Evolutionary conservation across 2,797 vertebrate genomes (phyloP), one percentile per base, ranked within the genome.

Genomic region (Scyliorhinus canicula): DNA sequence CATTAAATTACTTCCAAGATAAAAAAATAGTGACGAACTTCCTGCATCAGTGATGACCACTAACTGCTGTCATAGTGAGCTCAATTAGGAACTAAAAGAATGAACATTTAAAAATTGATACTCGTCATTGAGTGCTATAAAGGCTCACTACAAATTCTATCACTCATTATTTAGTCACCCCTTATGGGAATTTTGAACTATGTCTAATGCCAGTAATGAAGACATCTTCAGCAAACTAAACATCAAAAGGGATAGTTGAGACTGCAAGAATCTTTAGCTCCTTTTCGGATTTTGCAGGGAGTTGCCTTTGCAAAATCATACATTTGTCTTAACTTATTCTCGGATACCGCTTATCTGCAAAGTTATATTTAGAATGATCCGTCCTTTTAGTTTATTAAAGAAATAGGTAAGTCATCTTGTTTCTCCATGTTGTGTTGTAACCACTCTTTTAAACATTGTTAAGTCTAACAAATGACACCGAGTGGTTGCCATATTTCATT

Each of bases 31-130:
- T 47, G 93, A 94, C 40, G 65, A 94, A 16, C 40, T 31, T 71
- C 60, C 93, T 50, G 16, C 50, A 67, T 67, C 40, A 47, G 93
- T 95, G 28, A 44, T 63, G 95, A 95, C 86, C 65, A 95, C 95
- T 67, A 95, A 74, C 40, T 50, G 50, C 95, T 95, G 12, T 31
- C 84, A 67, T 3, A 84, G n/a, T 90, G 4, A 44, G 96, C 95
- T 95, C 95, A 95, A 96, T 95, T 95, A 96, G 95, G 35, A 65
- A 65, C 71, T 95, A 95, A 86, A 93, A 95, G 82, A 95, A 65
- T 82, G 63, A 90, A 95, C 88, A 96, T 95, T 96, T 95, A 96
- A 95, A 96, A 5, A 63, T 96, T 96, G 52, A 96, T 96, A 93
- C 26, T 40, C 82, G 77, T 77, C 85, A 96, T 96, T 95, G 95